Percentiles rank a stretch among this genome's conserved stretches.
phyloP scores from a whole-genome alignment of 53 echinoderm and acorn worm species.

The Astropecten irregularis region DNA sequence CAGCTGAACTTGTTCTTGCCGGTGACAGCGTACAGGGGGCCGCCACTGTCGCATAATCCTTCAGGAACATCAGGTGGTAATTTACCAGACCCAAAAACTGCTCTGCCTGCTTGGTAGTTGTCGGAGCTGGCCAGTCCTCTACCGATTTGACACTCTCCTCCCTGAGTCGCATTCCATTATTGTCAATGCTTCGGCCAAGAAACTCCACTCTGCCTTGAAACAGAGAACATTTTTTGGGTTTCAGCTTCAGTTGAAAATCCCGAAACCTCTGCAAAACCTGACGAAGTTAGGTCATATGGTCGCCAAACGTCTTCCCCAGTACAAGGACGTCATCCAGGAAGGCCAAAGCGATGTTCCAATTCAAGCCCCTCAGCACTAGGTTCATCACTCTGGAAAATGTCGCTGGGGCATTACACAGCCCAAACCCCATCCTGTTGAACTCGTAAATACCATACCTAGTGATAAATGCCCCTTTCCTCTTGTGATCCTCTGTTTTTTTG shows the following conservation, averaged over 20 bases:
- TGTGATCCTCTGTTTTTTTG: constrained; percentile 17
- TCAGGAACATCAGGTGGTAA: constrained; percentile 57
- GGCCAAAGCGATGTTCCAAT: constrained; percentile 59
- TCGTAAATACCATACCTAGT: constrained; percentile 57
- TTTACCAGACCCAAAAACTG: constrained; percentile 56
- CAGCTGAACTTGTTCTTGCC: constrained; percentile 49
- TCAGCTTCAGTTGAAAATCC: constrained; percentile 25
- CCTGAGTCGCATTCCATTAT: not conserved
- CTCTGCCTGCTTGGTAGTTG: constrained; percentile 23
- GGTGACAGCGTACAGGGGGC: constrained; percentile 34
- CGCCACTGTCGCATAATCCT: constrained; percentile 16
- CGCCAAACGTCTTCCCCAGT: constrained; percentile 18
- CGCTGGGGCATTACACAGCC: constrained; percentile 66
- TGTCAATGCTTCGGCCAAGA: not conserved
- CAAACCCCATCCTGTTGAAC: constrained; percentile 56
- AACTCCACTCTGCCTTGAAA: constrained; percentile 26
- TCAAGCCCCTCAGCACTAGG: constrained; percentile 51
- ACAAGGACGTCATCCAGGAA: constrained; percentile 71
- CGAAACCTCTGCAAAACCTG: constrained; percentile 27
- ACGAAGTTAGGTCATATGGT: constrained; percentile 48
- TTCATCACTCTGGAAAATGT: constrained; percentile 67
- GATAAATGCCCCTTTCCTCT: constrained; percentile 63
- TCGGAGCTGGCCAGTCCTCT: constrained; percentile 44
- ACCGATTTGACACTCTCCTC: constrained; percentile 27
- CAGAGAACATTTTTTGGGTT: constrained; percentile 39